Conservation (phyloP, 2,113 vertebrate species). For the Capra hircus region DNA sequence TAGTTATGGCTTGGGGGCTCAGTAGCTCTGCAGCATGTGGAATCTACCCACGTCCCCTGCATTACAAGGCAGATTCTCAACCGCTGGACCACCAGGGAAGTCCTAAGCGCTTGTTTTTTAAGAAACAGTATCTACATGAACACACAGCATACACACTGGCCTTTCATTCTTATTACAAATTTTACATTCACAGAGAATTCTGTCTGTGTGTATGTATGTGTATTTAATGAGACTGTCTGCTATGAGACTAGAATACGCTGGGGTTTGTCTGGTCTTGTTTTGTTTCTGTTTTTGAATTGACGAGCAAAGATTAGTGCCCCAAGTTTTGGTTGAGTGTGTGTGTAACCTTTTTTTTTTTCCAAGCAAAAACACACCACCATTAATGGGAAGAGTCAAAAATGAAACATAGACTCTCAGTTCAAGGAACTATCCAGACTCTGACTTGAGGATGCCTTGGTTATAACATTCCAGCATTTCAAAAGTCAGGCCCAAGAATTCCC, state of each 20-base stretch:
- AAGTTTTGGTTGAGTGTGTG: neutral
- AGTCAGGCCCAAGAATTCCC: neutral
- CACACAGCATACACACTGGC: neutral
- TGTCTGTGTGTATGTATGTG: neutral
- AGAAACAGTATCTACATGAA: neutral
- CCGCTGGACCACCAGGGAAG: neutral
- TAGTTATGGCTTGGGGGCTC: neutral
- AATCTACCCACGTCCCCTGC: neutral
- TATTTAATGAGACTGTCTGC: neutral
- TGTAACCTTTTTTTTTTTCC: neutral
- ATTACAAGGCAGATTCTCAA: neutral
- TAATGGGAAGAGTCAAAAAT: neutral
- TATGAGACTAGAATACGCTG: neutral
- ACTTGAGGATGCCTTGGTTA: neutral
- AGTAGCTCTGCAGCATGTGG: neutral
- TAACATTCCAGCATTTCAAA: neutral
- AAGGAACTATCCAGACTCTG: neutral
- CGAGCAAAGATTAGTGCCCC: neutral
- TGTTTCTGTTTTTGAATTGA: neutral
- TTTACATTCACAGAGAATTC: neutral
- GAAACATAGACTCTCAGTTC: neutral
- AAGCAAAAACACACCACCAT: neutral
- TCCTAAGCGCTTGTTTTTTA: neutral
- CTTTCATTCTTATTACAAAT: neutral
- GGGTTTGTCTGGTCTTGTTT: neutral